A percentile compares a stretch with the other conserved stretches of the same genome.
Evolutionary conservation across 2,888 invertebrate genomes (phyloP).

Genomic region (Arrhopalites spinosus): DNA sequence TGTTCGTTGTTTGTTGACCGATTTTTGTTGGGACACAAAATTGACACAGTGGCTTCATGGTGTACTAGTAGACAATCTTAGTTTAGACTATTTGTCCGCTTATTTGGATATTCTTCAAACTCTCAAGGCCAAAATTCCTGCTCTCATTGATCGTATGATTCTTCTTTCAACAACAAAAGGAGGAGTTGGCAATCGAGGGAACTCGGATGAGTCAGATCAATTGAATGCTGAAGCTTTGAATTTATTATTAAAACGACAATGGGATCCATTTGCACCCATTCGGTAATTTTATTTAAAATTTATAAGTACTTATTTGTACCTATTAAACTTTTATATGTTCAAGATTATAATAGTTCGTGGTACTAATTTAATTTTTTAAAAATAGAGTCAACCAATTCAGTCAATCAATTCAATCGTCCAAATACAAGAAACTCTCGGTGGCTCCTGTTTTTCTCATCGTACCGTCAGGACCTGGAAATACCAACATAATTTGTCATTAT

Average conservation of each 20-base stretch:
- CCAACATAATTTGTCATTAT: conserved; percentile 24
- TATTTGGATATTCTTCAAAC: conserved; percentile 78
- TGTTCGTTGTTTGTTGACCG: conserved; percentile 71
- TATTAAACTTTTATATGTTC: background rate
- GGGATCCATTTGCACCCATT: conserved; percentile 66
- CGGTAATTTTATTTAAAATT: background rate
- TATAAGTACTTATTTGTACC: background rate
- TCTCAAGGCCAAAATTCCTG: conserved; percentile 71
- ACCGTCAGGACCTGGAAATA: conserved; percentile 63
- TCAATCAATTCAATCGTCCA: conserved; percentile 65
- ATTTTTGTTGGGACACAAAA: conserved; percentile 74
- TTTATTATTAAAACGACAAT: conserved; percentile 70
- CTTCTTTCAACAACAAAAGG: conserved; percentile 58
- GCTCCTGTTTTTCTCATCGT: conserved; percentile 71
- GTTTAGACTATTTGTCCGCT: conserved; percentile 69
- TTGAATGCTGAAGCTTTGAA: conserved; percentile 68
- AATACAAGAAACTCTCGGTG: conserved; percentile 72
- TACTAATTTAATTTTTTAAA: background rate
- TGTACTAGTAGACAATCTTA: conserved; percentile 71
- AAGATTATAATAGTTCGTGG: background rate
- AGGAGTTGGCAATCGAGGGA: conserved; percentile 8
- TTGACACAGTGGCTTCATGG: conserved; percentile 78
- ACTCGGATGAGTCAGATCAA: conserved; percentile 19
- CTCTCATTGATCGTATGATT: conserved; percentile 75
- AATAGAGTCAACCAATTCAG: conserved; percentile 59